Evolutionary conservation across 2,797 vertebrate species (phyloP), one percentile per base, ranked within the genome.

Genomic region (Cryptoblepharus egeriae): DNA sequence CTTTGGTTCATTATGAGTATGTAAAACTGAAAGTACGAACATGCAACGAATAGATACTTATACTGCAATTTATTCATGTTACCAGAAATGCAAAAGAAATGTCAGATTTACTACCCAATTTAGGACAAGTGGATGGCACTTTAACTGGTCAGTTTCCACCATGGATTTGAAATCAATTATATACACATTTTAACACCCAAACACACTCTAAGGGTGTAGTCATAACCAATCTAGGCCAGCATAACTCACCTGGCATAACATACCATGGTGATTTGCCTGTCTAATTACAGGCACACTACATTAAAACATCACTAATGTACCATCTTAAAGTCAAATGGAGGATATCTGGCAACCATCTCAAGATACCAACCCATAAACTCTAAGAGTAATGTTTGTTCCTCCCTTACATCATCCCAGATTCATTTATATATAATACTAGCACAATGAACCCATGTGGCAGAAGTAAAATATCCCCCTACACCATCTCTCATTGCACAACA

Each of bases 1-100:
- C 55, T 79, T 1, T 75, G 69, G 91, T 52, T 88, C 88, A 84
- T 92, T 90, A 94, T 93, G 92, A 94, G 91, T 93, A 84, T 86
- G 89, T 85, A 93, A 91, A 94, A 94, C 93, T 90, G 93, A 94
- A 94, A 94, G 91, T 92, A 90, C 91, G 88, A 52, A 78, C 80
- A 90, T 88, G 91, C 65, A 76, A 30, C 28, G 39, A 60, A 24
- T 52, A 79, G 61, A 42, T 87, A 92, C 75, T 79, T 85, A 87
- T 92, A 87, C 78, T 85, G 74, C 42, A 89, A 88, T 89, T 71
- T 75, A 89, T 61, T 82, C 2, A 0, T 82, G 90, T 82, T 88
- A 86, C 90, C 88, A 85, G 91, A 93, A 94, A 93, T 86, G 87
- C 83, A 76, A 72, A 30, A 67, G 64, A n/a, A 86, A 88, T 78